phyloP scores from a whole-genome alignment of 2,888 invertebrate genomes.

The Aproaerema taeniolella region DNA sequence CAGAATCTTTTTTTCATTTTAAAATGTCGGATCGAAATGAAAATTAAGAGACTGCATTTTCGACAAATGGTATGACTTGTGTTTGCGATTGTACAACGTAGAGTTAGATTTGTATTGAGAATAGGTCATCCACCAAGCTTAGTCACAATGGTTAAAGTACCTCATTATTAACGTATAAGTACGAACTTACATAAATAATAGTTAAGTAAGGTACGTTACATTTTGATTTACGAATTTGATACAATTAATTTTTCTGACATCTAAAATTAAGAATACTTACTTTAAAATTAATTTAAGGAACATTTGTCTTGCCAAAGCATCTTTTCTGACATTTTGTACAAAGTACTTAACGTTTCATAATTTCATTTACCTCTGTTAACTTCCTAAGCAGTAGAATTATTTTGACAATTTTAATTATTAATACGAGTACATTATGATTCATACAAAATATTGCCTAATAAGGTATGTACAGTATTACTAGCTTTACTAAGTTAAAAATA shows the following conservation, averaged over 20 bases:
- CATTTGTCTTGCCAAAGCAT: slow-evolving; percentile 62
- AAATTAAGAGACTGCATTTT: slow-evolving; percentile 12
- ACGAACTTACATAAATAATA: slow-evolving; percentile 7
- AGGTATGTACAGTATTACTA: slow-evolving; percentile 76
- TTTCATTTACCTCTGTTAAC: slow-evolving; percentile 24
- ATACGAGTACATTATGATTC: slow-evolving; percentile 6
- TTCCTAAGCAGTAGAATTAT: slow-evolving; percentile 10
- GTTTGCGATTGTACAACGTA: slow-evolving; percentile 34
- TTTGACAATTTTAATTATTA: slow-evolving; percentile 10
- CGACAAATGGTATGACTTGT: slow-evolving; percentile 30
- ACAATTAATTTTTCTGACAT: background rate
- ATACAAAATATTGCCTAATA: slow-evolving; percentile 40
- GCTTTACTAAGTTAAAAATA: slow-evolving; percentile 66
- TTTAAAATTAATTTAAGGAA: slow-evolving; percentile 4
- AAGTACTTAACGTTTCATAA: slow-evolving; percentile 39
- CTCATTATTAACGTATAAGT: slow-evolving; percentile 56
- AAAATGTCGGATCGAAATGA: background rate
- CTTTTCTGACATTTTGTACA: slow-evolving; percentile 39
- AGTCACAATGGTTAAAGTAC: slow-evolving; percentile 74
- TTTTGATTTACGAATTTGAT: background rate
- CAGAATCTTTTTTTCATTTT: slow-evolving; percentile 14
- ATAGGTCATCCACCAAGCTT: slow-evolving; percentile 46
- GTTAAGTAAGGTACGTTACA: background rate
- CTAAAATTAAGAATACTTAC: background rate
- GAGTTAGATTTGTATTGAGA: slow-evolving; percentile 30